Conservation (phyloP, 2,797 vertebrate genomes). For the Coccyzus lansbergi region DNA sequence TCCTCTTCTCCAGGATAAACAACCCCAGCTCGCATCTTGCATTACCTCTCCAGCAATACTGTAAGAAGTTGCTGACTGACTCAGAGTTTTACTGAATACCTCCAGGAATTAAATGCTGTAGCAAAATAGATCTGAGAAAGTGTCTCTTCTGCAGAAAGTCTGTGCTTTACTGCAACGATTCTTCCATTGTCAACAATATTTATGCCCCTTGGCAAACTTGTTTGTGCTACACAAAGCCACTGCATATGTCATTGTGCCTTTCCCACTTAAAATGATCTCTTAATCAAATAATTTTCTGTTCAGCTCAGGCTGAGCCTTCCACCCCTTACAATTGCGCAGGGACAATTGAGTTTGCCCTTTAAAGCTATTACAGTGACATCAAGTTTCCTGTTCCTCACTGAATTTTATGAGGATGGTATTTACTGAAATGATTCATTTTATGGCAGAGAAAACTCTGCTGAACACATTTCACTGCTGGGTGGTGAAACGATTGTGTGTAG, state of each 20-base stretch:
- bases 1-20: no score
- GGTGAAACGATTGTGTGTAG: neutral
- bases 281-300: constrained; percentile 20
- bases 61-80: neutral
- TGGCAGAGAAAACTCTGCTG: neutral
- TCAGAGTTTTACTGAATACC: neutral
- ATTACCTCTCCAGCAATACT: neutral
- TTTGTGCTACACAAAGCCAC: neutral
- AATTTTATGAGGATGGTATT: neutral
- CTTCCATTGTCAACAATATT: neutral
- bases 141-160: neutral
- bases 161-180: neutral
- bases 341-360: constrained; percentile 29
- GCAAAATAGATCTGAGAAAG: neutral
- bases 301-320: neutral
- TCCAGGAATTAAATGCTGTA: neutral
- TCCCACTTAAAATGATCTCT: constrained; percentile 12
- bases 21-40: no score
- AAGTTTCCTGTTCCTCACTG: neutral
- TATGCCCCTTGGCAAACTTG: neutral
- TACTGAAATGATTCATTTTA: neutral
- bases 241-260: neutral
- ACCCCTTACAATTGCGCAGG: neutral
- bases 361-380: neutral
- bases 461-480: neutral